Percentiles rank a stretch among this genome's conserved stretches.
Conservation (phyloP, 1,140 invertebrate genomes). For the Drosophila navojoa region DNA sequence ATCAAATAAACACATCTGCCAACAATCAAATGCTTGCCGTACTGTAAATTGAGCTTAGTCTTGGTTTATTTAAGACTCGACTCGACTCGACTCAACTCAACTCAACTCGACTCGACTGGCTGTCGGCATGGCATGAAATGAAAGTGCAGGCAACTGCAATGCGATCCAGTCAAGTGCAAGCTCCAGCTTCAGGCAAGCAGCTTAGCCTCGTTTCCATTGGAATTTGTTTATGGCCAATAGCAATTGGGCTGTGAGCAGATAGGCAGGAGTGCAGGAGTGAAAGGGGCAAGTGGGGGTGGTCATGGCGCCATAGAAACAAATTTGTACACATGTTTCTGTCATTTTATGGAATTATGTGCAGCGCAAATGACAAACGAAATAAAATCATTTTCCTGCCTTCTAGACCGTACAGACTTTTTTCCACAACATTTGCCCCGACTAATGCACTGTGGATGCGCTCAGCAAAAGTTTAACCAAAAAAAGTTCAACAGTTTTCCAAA, state of each 20-base stretch:
- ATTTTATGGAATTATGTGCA: conserved; percentile 79
- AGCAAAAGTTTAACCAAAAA: not conserved
- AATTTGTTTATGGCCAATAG: conserved; percentile 77
- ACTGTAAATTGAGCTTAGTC: conserved; percentile 79
- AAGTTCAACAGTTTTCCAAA: not conserved
- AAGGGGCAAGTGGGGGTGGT: too few species aligned
- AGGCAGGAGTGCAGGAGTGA: too few species aligned
- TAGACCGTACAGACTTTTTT: conserved; percentile 38
- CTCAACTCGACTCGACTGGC: conserved; percentile 1
- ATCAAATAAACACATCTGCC: conserved; percentile 80
- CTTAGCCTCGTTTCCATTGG: conserved; percentile 59
- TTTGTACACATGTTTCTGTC: conserved; percentile 81
- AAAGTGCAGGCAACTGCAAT: conserved; percentile 61
- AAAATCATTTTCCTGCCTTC: conserved; percentile 69
- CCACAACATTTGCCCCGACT: conserved; percentile 43
- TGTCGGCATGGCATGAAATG: conserved; percentile 40
- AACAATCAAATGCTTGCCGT: conserved; percentile 75
- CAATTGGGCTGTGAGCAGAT: conserved; percentile 11
- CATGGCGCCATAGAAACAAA: conserved; percentile 62
- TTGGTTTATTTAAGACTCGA: conserved; percentile 66
- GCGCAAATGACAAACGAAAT: conserved; percentile 67
- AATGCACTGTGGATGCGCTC: conserved; percentile 38
- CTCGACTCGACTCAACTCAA: conserved; percentile 15
- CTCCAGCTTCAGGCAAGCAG: conserved; percentile 50
- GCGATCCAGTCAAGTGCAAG: conserved; percentile 65